Evolutionary conservation across 2,888 invertebrate species (phyloP).

Genomic region (Cistogaster globosa): DNA sequence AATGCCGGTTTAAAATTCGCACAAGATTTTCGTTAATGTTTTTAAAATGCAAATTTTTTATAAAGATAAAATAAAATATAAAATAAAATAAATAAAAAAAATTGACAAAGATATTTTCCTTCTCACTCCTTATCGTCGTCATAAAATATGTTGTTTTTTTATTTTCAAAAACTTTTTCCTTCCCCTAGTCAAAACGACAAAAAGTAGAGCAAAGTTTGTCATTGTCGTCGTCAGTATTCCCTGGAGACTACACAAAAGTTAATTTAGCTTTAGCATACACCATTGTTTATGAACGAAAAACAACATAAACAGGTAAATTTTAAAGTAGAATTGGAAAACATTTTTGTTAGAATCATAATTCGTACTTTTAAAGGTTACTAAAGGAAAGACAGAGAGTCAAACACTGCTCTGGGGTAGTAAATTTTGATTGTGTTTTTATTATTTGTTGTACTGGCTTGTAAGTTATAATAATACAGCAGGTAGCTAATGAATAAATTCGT

Average conservation of each 20-base stretch:
- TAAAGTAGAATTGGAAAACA: slow-evolving; percentile 42
- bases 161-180: slow-evolving; percentile 16
- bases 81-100: too few relatives aligned
- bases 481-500: slow-evolving; percentile 11
- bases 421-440: slow-evolving; percentile 46
- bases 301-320: slow-evolving; percentile 48
- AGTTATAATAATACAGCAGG: background rate
- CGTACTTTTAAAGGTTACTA: background rate
- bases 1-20: too few relatives aligned
- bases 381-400: background rate
- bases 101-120: background rate
- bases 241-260: slow-evolving; percentile 63
- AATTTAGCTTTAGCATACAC: slow-evolving; percentile 62
- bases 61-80: too few relatives aligned
- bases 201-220: slow-evolving; percentile 40
- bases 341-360: slow-evolving; percentile 26
- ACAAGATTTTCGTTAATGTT: too few relatives aligned
- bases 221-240: slow-evolving; percentile 45
- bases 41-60: too few relatives aligned
- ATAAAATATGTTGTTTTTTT: background rate
- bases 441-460: slow-evolving; percentile 38
- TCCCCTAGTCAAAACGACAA: slow-evolving; percentile 4
- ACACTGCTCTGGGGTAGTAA: slow-evolving; percentile 32
- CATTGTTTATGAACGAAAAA: slow-evolving; percentile 26
- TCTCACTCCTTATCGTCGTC: slow-evolving; percentile 19